These are phyloP conservation scores for Girardinichthys multiradiatus DNA, from an alignment of 2,113 vertebrate genomes.

Conservation along the genomic window DNA sequence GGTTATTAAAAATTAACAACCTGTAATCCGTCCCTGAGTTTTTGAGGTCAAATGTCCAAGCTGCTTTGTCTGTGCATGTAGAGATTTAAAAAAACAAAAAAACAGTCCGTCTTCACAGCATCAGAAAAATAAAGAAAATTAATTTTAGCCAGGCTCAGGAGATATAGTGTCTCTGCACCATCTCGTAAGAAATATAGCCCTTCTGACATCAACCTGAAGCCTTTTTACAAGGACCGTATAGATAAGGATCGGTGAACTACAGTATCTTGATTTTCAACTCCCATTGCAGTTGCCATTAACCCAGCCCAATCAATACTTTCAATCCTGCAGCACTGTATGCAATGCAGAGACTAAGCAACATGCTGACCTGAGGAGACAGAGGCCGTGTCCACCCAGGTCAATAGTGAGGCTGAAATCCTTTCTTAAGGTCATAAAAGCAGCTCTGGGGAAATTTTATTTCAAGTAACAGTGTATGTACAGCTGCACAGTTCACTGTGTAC, in stretches of 20 bases:
- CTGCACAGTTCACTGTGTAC: background rate
- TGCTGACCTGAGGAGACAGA: slow-evolving; percentile 30
- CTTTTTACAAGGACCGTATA: slow-evolving; percentile 9
- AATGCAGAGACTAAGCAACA: slow-evolving; percentile 4
- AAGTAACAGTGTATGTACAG: background rate
- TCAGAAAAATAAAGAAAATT: slow-evolving; percentile 2
- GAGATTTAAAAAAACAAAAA: background rate
- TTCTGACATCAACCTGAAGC: slow-evolving; percentile 21
- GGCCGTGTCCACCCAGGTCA: slow-evolving; percentile 33
- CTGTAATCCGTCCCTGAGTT: slow-evolving; percentile 25
- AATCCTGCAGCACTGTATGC: slow-evolving; percentile 19
- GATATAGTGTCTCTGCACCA: background rate
- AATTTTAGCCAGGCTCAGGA: background rate
- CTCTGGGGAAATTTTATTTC: background rate
- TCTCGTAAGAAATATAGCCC: slow-evolving; percentile 17
- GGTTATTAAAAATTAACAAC: slow-evolving; percentile 49
- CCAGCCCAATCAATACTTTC: slow-evolving; percentile 40
- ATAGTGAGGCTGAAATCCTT: slow-evolving; percentile 35
- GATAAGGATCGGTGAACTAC: slow-evolving; percentile 39
- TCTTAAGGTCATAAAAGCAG: slow-evolving; percentile 8
- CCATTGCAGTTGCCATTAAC: slow-evolving; percentile 26
- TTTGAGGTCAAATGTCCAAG: slow-evolving; percentile 33
- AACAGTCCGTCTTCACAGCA: background rate
- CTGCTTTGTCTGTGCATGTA: background rate
- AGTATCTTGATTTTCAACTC: slow-evolving; percentile 38